Evolutionary conservation across 2,888 invertebrate species (phyloP), one percentile per base, ranked within the genome.

Genomic region (Drosophila kuntzei): DNA sequence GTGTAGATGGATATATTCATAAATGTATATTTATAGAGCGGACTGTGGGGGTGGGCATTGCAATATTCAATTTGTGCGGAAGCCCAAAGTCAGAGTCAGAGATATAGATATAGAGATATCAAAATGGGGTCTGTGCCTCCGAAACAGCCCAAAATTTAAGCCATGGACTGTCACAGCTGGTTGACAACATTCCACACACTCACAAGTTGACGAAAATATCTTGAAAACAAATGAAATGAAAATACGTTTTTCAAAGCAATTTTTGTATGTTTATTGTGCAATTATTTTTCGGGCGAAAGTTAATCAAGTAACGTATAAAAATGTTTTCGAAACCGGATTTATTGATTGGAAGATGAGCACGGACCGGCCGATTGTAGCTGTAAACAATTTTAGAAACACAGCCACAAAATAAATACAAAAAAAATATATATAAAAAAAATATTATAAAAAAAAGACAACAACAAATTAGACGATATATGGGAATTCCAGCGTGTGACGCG

Each of bases 401-500:
- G 50, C 32, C 54, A 59, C 41, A 22, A 37, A 36, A 60, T n/a
- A 39, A 60, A 57, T 18, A 59, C 11, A 27, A 50, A 50, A 43
- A 54, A 39, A 16, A 57, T n/a, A n/a, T n/a, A n/a, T n/a, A n/a
- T n/a, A 39, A 11, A 46, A 22, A 20, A 60, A 53, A 51, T 25
- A 37, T 34, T 20, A 22, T n/a, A 50, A 34, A 32, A 60, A 61
- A 34, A 79, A 68, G 66, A 75, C 73, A 80, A 70, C 73, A 86
- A 79, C 63, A 71, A 88, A 71, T 88, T 79, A 87, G 86, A 87
- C 85, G 86, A 89, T 73, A 87, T 85, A 89, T 73, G 85, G 85
- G 85, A 85, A 85, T 85, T 89, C 85, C 85, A 89, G 67, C 88
- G 79, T 87, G 88, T 85, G 85, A 89, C 89, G 85, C 68, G 79